Evolutionary conservation across 2,888 invertebrate genomes (phyloP).

Genomic region (Troilus luridus): DNA sequence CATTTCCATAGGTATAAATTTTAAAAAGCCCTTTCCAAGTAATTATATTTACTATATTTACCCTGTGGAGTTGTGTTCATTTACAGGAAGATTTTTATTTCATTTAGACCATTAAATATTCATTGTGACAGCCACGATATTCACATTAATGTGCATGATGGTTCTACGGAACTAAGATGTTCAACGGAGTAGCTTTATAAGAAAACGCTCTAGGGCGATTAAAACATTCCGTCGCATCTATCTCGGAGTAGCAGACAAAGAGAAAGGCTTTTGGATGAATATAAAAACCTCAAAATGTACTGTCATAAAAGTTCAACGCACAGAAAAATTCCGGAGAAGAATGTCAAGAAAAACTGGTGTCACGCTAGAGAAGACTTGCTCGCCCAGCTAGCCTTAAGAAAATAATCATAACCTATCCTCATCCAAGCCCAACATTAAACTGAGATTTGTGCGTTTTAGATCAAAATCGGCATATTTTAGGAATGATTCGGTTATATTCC

Average conservation of each 20-base stretch:
- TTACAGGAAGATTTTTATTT: no score
- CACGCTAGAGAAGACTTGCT: background rate
- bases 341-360: background rate
- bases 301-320: background rate
- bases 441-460: background rate
- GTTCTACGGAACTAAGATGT: no score
- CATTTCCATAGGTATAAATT: no score
- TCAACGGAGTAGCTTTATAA: background rate
- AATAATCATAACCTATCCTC: background rate
- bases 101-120: no score
- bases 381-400: background rate
- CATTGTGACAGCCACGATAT: no score
- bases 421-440: background rate
- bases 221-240: background rate
- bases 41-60: no score
- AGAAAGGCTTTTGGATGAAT: background rate
- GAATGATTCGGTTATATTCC: background rate
- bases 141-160: no score
- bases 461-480: background rate
- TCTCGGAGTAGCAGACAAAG: background rate
- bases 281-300: background rate
- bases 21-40: no score
- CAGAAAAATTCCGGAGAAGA: background rate
- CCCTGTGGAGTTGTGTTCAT: no score
- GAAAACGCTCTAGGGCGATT: background rate